Conservation (phyloP, 2,888 invertebrate species). For the Trissoscelio sp. region DNA sequence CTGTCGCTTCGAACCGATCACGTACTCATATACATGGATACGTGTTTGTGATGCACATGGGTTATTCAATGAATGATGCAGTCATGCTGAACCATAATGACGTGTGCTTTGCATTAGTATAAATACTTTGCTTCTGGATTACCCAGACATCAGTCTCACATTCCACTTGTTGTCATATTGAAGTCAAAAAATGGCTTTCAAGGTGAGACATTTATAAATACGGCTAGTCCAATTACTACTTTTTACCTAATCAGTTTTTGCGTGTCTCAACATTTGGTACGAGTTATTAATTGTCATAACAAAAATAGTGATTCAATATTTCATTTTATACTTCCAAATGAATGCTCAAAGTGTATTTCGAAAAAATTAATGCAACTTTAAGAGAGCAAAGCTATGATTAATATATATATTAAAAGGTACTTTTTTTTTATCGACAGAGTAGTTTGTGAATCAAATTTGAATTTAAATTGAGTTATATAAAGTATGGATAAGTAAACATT, state of each 20-base stretch:
- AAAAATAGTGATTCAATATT: background rate
- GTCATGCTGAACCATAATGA: slow-evolving; percentile 57
- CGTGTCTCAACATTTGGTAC: background rate
- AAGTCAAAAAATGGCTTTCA: slow-evolving; percentile 60
- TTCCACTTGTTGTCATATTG: slow-evolving; percentile 53
- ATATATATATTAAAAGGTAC: too few species aligned
- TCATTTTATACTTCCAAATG: background rate
- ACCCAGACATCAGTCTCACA: slow-evolving; percentile 68
- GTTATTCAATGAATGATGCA: slow-evolving; percentile 59
- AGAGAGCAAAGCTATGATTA: background rate
- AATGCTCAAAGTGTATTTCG: too few species aligned
- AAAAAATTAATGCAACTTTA: too few species aligned
- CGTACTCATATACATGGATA: slow-evolving; percentile 62
- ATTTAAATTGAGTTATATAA: too few species aligned
- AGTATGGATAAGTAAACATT: too few species aligned
- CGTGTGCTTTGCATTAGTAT: slow-evolving; percentile 65
- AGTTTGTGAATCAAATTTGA: too few species aligned
- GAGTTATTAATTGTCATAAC: slow-evolving; percentile 10
- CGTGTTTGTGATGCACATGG: slow-evolving; percentile 59
- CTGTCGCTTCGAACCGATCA: slow-evolving; percentile 52
- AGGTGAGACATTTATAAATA: slow-evolving; percentile 50
- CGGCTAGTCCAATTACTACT: background rate
- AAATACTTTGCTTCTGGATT: slow-evolving; percentile 69
- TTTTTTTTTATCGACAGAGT: too few species aligned
- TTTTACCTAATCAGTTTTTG: background rate